phyloP scores from a whole-genome alignment of 1,140 invertebrate species.

The Diuraphis noxia region DNA sequence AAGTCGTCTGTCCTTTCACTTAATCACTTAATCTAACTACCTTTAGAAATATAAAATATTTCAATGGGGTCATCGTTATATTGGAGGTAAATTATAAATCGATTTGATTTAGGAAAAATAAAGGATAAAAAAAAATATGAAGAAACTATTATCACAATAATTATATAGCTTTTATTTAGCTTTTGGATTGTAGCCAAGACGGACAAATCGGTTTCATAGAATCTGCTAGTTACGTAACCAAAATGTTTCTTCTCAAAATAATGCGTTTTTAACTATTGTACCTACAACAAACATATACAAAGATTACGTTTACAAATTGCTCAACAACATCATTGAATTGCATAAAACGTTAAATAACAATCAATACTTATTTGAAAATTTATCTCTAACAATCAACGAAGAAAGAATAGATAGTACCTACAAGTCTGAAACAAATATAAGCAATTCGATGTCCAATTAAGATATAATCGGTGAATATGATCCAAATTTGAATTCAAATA shows the following conservation, averaged over 20 bases:
- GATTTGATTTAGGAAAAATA: not conserved
- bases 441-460: not conserved
- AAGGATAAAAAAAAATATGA: not conserved
- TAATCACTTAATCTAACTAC: not conserved
- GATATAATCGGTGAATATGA: not conserved
- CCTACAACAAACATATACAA: not conserved
- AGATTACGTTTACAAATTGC: not conserved
- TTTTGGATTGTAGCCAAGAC: not conserved
- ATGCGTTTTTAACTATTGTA: not conserved
- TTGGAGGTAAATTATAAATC: not conserved
- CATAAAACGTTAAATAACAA: not conserved
- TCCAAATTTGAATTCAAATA: not conserved
- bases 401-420: not conserved
- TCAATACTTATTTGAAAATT: not conserved
- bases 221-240: not conserved
- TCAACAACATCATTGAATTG: not conserved
- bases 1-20: not conserved
- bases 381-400: not conserved
- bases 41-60: not conserved
- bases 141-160: no score
- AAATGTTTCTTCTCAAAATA: not conserved
- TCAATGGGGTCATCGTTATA: no score
- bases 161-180: not conserved
- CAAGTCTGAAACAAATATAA: not conserved
- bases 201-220: not conserved